These are phyloP conservation scores for Thalpophila matura DNA, from an alignment of 2,888 invertebrate species.

Conservation along the genomic window DNA sequence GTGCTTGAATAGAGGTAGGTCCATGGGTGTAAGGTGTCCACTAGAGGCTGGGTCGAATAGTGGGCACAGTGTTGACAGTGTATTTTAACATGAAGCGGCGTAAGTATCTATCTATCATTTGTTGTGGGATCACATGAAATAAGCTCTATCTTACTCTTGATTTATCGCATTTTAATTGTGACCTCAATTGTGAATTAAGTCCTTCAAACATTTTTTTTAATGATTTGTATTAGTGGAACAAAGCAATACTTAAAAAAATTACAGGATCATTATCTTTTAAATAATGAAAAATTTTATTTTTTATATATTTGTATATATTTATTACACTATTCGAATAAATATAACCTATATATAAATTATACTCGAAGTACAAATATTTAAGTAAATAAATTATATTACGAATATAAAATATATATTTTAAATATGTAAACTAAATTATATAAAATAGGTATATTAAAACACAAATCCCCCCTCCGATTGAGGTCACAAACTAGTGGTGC, in stretches of 20 bases:
- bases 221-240: too few relatives aligned
- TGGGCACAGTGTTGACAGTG: slow-evolving; percentile 75
- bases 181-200: slow-evolving; percentile 71
- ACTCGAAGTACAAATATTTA: too few relatives aligned
- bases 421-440: background rate
- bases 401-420: background rate
- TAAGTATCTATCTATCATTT: slow-evolving; percentile 86
- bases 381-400: background rate
- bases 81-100: slow-evolving; percentile 75
- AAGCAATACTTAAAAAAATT: too few relatives aligned
- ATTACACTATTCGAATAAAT: too few relatives aligned
- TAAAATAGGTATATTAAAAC: background rate
- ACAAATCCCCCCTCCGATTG: slow-evolving; percentile 63
- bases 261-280: too few relatives aligned
- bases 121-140: slow-evolving; percentile 85
- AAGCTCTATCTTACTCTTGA: slow-evolving; percentile 79
- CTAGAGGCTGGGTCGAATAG: slow-evolving; percentile 76
- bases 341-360: too few relatives aligned
- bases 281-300: too few relatives aligned
- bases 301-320: too few relatives aligned
- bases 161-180: slow-evolving; percentile 77
- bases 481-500: slow-evolving; percentile 80
- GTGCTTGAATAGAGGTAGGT: slow-evolving; percentile 76
- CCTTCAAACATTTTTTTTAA: background rate
- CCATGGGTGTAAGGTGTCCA: slow-evolving; percentile 80